Conservation (phyloP, 2,888 invertebrate species). For the Sminthurinus aureus region DNA sequence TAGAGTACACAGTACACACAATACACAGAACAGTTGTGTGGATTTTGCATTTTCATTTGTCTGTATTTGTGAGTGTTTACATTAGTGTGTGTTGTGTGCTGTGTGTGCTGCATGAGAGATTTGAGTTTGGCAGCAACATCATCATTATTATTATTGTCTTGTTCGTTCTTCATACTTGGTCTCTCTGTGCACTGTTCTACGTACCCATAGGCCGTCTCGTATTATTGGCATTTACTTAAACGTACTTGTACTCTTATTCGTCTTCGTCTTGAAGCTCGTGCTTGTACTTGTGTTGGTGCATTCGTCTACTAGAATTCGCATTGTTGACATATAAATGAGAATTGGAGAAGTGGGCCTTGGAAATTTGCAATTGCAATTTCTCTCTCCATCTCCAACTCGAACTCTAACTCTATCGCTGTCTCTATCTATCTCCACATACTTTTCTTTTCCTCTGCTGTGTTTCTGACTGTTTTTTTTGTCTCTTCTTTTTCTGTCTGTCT, state of each 20-base stretch:
- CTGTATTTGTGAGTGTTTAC: neutral
- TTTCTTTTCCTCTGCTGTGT: neutral
- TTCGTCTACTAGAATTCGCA: neutral
- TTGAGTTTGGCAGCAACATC: neutral
- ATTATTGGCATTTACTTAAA: neutral
- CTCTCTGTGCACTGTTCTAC: neutral
- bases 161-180: too few relatives aligned
- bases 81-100: neutral
- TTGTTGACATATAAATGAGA: slow-evolving; percentile 1
- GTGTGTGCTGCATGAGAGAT: neutral
- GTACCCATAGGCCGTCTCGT: neutral
- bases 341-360: slow-evolving; percentile 1
- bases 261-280: neutral
- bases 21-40: too few relatives aligned
- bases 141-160: neutral
- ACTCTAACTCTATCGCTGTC: neutral
- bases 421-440: neutral
- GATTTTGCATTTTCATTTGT: too few relatives aligned
- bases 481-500: neutral
- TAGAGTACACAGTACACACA: too few relatives aligned
- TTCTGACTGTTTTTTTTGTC: neutral
- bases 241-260: neutral
- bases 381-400: neutral
- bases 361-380: slow-evolving; percentile 1
- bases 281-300: too few relatives aligned